A percentile compares a stretch with the other conserved stretches of the same genome.
Conservation (phyloP, 2,888 invertebrate species). For the Alentia gelatinosa region DNA sequence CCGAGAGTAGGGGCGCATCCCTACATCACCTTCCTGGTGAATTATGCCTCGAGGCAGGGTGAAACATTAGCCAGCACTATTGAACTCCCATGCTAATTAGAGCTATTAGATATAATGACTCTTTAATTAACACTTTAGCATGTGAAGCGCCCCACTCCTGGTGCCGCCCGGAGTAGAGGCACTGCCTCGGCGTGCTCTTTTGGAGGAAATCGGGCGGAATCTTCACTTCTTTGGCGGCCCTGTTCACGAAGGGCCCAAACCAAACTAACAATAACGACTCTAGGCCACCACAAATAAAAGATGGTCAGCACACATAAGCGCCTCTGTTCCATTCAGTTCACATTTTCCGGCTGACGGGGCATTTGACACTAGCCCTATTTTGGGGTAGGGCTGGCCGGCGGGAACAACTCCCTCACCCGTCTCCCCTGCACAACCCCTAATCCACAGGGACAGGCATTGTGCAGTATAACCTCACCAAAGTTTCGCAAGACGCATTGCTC, state of each 20-base stretch:
- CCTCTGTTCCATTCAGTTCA: not conserved
- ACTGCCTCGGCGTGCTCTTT: not conserved
- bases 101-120: not conserved
- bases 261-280: not conserved
- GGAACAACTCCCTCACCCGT: not conserved
- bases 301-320: not conserved
- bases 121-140: conserved; percentile 44
- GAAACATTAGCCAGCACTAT: not conserved
- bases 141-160: not conserved
- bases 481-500: no score
- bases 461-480: no score
- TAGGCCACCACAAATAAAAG: not conserved
- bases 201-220: not conserved
- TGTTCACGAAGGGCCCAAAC: not conserved
- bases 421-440: not conserved
- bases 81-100: not conserved
- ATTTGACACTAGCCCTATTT: not conserved
- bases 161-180: not conserved
- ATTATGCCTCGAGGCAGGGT: not conserved
- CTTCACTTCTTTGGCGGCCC: not conserved
- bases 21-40: not conserved
- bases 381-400: not conserved
- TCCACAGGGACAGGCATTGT: not conserved
- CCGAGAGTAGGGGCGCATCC: no score
- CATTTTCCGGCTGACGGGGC: not conserved